These are phyloP conservation scores for Galleria mellonella DNA, from an alignment of 1,140 invertebrate species.

Conservation along the genomic window DNA sequence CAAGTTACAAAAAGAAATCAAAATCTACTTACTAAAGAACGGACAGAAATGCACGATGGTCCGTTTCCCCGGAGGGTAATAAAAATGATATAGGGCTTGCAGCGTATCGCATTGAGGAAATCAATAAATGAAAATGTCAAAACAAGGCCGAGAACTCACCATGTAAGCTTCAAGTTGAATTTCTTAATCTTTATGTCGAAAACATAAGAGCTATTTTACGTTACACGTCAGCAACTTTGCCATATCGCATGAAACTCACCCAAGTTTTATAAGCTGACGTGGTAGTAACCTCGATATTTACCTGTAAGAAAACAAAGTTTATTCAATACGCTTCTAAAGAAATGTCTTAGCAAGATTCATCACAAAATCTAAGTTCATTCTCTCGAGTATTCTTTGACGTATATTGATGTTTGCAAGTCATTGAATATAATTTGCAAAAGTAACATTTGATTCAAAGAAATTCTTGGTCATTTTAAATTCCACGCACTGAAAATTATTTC, in stretches of 20 bases:
- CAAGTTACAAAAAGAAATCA: no score
- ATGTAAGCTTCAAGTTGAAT: background rate
- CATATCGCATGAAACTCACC: background rate
- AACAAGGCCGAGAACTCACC: slow-evolving; percentile 15
- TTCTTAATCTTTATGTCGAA: background rate
- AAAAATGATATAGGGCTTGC: slow-evolving; percentile 54
- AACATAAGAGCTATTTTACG: background rate
- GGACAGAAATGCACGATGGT: no score
- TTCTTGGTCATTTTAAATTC: no score
- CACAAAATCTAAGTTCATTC: background rate
- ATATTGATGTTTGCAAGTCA: no score
- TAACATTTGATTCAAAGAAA: no score
- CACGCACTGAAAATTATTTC: no score
- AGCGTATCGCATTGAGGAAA: slow-evolving; percentile 34
- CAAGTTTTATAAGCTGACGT: no score
- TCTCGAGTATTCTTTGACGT: no score
- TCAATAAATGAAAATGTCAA: slow-evolving; percentile 57
- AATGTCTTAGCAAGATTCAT: background rate
- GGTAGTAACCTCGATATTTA: slow-evolving; percentile 5
- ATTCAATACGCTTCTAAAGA: background rate
- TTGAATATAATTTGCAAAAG: no score
- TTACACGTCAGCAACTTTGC: background rate
- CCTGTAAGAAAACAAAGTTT: slow-evolving; percentile 8
- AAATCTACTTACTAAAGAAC: no score
- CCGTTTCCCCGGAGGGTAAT: slow-evolving; percentile 36